Conservation (phyloP, 1,140 invertebrate genomes). For the Melipona quadrifasciata region DNA sequence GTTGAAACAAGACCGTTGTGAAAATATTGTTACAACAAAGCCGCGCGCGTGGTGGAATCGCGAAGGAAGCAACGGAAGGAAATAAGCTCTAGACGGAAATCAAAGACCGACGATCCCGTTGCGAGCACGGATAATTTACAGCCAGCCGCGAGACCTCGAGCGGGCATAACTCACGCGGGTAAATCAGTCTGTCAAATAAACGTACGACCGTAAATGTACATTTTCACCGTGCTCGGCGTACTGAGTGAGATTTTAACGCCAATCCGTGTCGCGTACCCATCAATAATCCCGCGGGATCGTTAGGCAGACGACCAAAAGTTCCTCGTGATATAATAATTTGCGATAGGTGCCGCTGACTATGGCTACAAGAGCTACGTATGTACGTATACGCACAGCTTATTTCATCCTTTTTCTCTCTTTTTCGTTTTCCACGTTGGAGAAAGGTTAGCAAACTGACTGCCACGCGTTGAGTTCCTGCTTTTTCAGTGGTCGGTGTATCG, state of each 20-base stretch:
- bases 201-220: conserved; percentile 40
- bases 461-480: background rate
- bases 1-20: background rate
- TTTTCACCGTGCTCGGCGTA: conserved; percentile 28
- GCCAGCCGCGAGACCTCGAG: background rate
- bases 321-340: background rate
- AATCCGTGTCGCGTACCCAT: conserved; percentile 48
- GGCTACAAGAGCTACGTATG: background rate
- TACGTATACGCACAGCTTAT: background rate
- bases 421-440: background rate
- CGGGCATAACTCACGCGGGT: conserved; percentile 41
- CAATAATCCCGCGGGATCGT: conserved; percentile 44
- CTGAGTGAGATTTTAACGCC: conserved; percentile 47
- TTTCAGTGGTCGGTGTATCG: background rate
- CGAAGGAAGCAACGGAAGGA: background rate
- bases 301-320: background rate
- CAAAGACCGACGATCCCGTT: conserved; percentile 49
- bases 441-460: too few species aligned
- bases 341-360: background rate
- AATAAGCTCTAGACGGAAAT: conserved; percentile 23
- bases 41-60: background rate
- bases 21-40: background rate
- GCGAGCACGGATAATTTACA: conserved; percentile 55
- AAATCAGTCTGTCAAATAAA: conserved; percentile 55
- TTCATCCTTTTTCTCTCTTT: background rate